Conservation (phyloP, 2,888 invertebrate species). For the Eustalomyia histrio region DNA sequence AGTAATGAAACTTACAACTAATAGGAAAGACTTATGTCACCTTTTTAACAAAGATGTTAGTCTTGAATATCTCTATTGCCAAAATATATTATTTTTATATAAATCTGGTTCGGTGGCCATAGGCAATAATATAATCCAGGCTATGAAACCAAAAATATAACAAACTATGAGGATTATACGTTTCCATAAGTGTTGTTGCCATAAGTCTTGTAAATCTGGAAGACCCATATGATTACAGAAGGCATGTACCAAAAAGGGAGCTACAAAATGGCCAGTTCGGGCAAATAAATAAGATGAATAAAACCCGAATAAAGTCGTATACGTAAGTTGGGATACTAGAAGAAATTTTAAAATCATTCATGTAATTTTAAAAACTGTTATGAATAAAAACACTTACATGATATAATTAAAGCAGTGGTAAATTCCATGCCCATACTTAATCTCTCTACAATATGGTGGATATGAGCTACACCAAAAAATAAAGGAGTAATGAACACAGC, state of each 20-base stretch:
- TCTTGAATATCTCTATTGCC: constrained; percentile 73
- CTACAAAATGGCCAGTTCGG: constrained; percentile 93
- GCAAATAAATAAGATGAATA: constrained; percentile 96
- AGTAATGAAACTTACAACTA: constrained; percentile 1
- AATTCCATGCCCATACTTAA: constrained; percentile 86
- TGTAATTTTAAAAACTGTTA: background rate
- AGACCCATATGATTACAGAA: constrained; percentile 99
- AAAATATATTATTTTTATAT: constrained; percentile 83
- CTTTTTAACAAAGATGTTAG: constrained; percentile 12
- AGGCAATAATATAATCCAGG: constrained; percentile 88
- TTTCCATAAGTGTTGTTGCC: constrained; percentile 81
- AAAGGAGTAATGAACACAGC: constrained; percentile 92
- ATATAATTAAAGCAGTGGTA: constrained; percentile 85
- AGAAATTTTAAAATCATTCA: background rate
- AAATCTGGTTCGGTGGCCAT: constrained; percentile 87
- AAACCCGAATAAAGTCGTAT: constrained; percentile 95
- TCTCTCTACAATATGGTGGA: constrained; percentile 93
- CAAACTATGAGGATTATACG: constrained; percentile 83
- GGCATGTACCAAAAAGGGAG: constrained; percentile 93
- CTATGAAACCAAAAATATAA: constrained; percentile 87
- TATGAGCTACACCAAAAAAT: constrained; percentile 96
- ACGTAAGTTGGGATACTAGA: constrained; percentile 91
- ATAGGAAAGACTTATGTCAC: constrained; percentile 4
- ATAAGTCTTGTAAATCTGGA: constrained; percentile 89
- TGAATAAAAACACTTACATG: constrained; percentile 82